Conservation (phyloP, 2,113 vertebrate genomes). For the Bothrops jararaca region DNA sequence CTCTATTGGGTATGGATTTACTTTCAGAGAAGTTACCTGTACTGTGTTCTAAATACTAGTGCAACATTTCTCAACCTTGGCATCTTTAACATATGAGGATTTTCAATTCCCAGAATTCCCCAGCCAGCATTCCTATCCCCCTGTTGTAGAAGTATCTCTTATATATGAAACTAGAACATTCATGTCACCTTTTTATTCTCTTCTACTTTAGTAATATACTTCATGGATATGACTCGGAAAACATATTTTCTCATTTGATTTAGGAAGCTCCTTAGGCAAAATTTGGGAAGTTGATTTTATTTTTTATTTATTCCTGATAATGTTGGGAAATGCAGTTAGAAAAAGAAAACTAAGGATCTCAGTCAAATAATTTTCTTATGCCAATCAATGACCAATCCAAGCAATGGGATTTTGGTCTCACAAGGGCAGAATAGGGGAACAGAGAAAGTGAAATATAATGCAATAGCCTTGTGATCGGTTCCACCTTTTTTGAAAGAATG, state of each 20-base stretch:
- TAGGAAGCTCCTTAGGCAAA: background rate
- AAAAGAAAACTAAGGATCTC: background rate
- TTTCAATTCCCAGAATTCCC: too few relatives aligned
- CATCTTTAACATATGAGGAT: too few relatives aligned
- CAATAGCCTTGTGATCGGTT: background rate
- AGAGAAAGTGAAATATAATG: background rate
- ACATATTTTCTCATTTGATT: background rate
- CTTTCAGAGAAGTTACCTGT: background rate
- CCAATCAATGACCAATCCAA: background rate
- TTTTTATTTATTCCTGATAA: background rate
- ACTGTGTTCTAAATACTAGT: background rate
- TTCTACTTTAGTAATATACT: background rate
- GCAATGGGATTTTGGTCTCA: background rate
- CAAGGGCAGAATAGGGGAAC: background rate
- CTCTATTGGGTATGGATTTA: background rate
- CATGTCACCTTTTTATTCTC: background rate
- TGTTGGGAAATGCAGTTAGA: background rate
- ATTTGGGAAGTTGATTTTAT: background rate
- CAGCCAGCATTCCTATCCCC: background rate
- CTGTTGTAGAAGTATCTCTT: background rate
- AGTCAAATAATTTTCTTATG: background rate
- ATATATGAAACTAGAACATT: background rate
- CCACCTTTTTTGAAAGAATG: background rate
- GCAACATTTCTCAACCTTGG: too few relatives aligned
- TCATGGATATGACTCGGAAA: background rate